These are phyloP conservation scores for Bubo blakistoni DNA, from an alignment of 2,113 vertebrate genomes.

Conservation along the genomic window DNA sequence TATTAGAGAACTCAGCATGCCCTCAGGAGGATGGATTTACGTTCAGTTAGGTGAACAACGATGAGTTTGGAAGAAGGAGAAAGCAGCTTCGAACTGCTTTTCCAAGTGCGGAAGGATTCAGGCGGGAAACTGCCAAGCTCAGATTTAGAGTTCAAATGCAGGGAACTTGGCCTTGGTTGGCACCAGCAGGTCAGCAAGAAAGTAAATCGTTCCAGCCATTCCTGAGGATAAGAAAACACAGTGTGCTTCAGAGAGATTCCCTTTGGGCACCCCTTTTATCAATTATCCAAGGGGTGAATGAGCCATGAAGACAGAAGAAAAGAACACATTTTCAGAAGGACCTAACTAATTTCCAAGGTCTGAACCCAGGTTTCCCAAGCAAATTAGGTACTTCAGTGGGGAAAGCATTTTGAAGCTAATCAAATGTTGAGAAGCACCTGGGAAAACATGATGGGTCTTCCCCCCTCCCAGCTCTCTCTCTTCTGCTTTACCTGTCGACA, in stretches of 20 bases:
- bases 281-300: not conserved
- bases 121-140: not conserved
- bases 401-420: not conserved
- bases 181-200: constrained; percentile 89
- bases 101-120: not conserved
- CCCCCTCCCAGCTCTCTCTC: not conserved
- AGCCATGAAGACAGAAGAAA: not conserved
- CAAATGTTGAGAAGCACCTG: not conserved
- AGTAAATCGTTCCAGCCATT: constrained; percentile 98
- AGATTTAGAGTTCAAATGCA: constrained; percentile 86
- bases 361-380: not conserved
- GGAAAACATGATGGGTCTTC: not conserved
- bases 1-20: not conserved
- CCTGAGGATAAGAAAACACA: constrained; percentile 71
- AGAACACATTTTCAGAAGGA: not conserved
- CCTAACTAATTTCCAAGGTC: not conserved
- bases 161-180: constrained; percentile 89
- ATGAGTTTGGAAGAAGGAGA: not conserved
- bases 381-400: not conserved
- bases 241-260: not conserved
- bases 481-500: not conserved
- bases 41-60: not conserved
- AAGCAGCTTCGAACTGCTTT: not conserved
- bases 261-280: not conserved
- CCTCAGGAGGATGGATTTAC: not conserved